Evolutionary conservation across 2,113 vertebrate genomes (phyloP).

Genomic region (Ctenomys sociabilis): DNA sequence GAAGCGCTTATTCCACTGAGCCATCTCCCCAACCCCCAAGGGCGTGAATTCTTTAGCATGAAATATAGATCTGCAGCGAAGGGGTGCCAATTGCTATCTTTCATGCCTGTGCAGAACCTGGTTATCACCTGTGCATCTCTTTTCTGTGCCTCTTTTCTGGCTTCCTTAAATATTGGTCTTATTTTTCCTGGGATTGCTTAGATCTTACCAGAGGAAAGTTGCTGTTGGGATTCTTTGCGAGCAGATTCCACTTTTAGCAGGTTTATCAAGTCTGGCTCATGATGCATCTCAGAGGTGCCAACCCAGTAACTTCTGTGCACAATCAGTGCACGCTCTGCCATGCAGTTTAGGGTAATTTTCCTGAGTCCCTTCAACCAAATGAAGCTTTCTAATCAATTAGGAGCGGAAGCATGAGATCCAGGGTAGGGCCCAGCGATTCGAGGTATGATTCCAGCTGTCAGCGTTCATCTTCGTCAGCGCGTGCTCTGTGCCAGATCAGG

Average conservation of each 20-base stretch:
- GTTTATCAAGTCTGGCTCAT: background rate
- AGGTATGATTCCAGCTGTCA: background rate
- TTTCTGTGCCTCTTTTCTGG: background rate
- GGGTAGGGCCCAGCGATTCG: background rate
- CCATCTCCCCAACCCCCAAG: background rate
- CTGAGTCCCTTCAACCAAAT: slow-evolving; percentile 20
- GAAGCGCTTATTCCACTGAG: too few relatives aligned
- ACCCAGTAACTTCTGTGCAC: slow-evolving; percentile 42
- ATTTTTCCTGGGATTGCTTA: background rate
- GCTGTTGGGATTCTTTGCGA: background rate
- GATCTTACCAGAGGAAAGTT: background rate
- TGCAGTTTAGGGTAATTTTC: slow-evolving; percentile 52
- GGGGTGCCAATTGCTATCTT: background rate
- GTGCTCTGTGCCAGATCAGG: background rate
- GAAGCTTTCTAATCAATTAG: slow-evolving; percentile 69
- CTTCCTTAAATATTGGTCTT: background rate
- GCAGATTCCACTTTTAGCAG: slow-evolving; percentile 43
- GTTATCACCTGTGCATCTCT: background rate
- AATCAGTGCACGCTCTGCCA: slow-evolving; percentile 21
- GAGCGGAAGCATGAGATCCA: slow-evolving; percentile 4
- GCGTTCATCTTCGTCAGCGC: background rate
- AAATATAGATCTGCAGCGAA: background rate
- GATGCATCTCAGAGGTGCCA: slow-evolving; percentile 23
- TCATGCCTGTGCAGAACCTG: background rate
- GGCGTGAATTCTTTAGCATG: background rate